A percentile compares a stretch with the other conserved stretches of the same genome.
These are phyloP conservation scores for Puma concolor DNA, from an alignment of 2,113 vertebrate species.

Conservation along the genomic window DNA sequence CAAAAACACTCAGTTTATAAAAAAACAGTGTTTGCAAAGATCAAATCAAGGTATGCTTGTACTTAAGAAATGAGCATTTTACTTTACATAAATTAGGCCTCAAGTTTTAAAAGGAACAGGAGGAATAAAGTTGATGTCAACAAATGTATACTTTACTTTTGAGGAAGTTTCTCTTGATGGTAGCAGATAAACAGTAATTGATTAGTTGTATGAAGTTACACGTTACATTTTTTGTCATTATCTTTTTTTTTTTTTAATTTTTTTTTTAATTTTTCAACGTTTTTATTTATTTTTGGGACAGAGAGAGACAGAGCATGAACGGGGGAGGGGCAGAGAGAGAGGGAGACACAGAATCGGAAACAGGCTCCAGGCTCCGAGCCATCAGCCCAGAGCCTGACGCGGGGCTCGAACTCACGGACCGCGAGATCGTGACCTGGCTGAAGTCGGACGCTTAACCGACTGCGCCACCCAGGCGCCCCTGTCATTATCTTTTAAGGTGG, in stretches of 20 bases:
- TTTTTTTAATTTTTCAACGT: too few relatives aligned
- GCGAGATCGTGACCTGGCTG: too few relatives aligned
- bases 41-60: neutral
- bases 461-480: too few relatives aligned
- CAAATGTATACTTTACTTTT: neutral
- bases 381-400: too few relatives aligned
- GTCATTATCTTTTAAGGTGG: neutral
- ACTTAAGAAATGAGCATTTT: neutral
- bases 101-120: neutral
- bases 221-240: neutral
- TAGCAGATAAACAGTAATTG: neutral
- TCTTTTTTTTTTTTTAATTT: too few relatives aligned
- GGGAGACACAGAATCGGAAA: too few relatives aligned
- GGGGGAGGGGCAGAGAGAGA: too few relatives aligned
- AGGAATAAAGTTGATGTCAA: neutral
- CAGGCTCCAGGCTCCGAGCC: too few relatives aligned
- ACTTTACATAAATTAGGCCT: neutral
- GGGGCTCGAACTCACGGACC: too few relatives aligned
- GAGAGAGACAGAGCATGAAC: too few relatives aligned
- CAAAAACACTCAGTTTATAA: neutral
- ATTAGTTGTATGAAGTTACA: neutral
- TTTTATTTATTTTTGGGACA: too few relatives aligned
- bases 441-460: too few relatives aligned
- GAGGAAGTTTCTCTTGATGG: neutral
- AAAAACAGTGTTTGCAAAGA: neutral